Base-by-base conservation (phyloP, 1,140 invertebrate species). In the Drosophila dunni region DNA sequence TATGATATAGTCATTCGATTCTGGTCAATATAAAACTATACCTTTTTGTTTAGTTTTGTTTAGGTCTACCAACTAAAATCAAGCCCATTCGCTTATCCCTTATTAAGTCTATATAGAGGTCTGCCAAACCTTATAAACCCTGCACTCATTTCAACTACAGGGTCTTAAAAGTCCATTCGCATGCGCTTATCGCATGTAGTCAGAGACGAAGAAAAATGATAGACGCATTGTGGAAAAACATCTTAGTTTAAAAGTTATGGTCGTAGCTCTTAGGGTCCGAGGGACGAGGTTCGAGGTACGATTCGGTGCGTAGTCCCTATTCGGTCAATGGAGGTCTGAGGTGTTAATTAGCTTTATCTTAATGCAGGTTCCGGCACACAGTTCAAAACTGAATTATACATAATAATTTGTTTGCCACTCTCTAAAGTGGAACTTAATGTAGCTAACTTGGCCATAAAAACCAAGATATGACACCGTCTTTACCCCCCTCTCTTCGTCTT, bases 311-410 rank as follows among this genome's bases (percentile, higher is more conserved):
- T n/a, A 48, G 60, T 48, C 38, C 10, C 15, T 6, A 11, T 17
- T 8, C 9, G 45, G 36, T 33, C 20, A 8, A 50, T 5, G 36
- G 3, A 61, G 72, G 73, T 24, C 63, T 77, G 74, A 88, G 84
- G 84, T 88, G 84, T 88, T 88, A 88, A 88, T 88, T 88, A 89
- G 80, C 74, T 84, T 84, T 88, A 88, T 88, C 84, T 88, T 88
- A 88, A 88, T 88, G 84, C 78, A 89, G 84, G 84, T 88, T 88
- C 84, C 84, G 84, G 84, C 84, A 88, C 84, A 89, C 77, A 84
- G 84, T 89, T 88, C 84, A 89, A 29, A 88, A 89, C 82, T 88
- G 80, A 88, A 88, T 88, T 88, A 88, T 89, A 89, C 83, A 89
- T 89, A 89, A 88, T 88, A 88, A 88, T 88, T 88, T 88, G 83